Conservation (phyloP, 2,888 invertebrate species). For the Meloe dianella region DNA sequence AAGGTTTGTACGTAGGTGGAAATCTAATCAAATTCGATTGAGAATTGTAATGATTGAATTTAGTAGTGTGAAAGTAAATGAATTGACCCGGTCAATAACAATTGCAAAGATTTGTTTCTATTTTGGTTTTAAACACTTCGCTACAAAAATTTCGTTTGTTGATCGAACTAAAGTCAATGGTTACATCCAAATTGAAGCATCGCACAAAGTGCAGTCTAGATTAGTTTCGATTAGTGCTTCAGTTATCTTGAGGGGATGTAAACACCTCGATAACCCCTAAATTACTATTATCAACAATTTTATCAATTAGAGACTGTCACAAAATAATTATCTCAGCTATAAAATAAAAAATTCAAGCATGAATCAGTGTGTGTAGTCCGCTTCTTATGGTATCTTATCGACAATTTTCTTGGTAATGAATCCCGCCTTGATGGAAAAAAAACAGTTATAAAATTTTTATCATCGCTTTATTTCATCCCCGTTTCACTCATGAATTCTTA, state of each 20-base stretch:
- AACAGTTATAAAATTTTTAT: no score
- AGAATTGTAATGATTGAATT: conserved; percentile 1
- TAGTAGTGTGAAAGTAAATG: not conserved
- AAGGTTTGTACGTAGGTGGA: not conserved
- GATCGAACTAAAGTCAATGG: no score
- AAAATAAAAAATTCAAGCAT: not conserved
- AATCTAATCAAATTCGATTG: not conserved
- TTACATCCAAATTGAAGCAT: no score
- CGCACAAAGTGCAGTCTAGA: no score
- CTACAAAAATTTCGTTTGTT: not conserved
- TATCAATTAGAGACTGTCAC: not conserved
- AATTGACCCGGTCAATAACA: not conserved
- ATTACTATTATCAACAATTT: not conserved
- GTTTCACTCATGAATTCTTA: not conserved
- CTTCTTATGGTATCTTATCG: not conserved
- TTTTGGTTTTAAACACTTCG: not conserved
- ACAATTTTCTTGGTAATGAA: no score
- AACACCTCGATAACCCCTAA: not conserved
- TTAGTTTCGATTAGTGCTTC: no score
- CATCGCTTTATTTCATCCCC: no score
- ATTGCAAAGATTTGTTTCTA: not conserved
- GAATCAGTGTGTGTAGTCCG: not conserved
- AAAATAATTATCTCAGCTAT: not conserved
- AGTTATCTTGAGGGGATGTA: not conserved
- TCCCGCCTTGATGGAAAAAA: no score